These are phyloP conservation scores for Euzetes globulus DNA, from an alignment of 2,888 invertebrate species.

Conservation along the genomic window DNA sequence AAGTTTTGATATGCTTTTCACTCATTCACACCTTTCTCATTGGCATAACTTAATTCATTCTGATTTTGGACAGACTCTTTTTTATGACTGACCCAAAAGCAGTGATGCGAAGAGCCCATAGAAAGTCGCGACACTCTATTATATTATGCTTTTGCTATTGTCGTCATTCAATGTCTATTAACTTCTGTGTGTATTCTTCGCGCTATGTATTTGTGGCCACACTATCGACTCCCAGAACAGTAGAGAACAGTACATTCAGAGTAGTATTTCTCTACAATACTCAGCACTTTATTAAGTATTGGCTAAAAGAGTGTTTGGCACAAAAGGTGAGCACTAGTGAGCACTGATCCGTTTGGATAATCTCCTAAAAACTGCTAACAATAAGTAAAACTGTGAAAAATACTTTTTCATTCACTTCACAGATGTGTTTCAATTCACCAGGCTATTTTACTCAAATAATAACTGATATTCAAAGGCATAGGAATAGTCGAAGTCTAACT, in stretches of 20 bases:
- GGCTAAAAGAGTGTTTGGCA: conserved; percentile 19
- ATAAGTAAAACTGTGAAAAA: conserved; percentile 1
- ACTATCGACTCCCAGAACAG: conserved; percentile 12
- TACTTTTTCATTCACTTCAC: conserved; percentile 14
- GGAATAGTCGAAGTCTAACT: no score
- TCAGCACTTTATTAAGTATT: conserved; percentile 18
- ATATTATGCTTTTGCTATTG: conserved; percentile 30
- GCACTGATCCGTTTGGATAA: conserved; percentile 30
- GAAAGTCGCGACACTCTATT: conserved; percentile 24
- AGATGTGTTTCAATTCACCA: neutral
- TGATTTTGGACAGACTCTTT: conserved; percentile 13
- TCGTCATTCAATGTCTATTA: conserved; percentile 14
- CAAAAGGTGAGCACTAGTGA: conserved; percentile 9
- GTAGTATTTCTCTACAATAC: neutral
- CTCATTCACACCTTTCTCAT: conserved; percentile 19
- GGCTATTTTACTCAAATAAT: neutral
- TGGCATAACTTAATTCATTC: conserved; percentile 26
- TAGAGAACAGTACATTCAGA: neutral
- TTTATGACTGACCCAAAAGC: conserved; percentile 23
- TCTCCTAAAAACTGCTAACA: conserved; percentile 3
- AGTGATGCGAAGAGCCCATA: conserved; percentile 22
- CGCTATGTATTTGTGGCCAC: conserved; percentile 27
- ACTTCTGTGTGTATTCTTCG: conserved; percentile 13
- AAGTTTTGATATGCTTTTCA: conserved; percentile 17
- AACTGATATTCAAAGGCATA: neutral